phyloP scores from a whole-genome alignment of 2,113 vertebrate species.

The Malaclemys terrapin region DNA sequence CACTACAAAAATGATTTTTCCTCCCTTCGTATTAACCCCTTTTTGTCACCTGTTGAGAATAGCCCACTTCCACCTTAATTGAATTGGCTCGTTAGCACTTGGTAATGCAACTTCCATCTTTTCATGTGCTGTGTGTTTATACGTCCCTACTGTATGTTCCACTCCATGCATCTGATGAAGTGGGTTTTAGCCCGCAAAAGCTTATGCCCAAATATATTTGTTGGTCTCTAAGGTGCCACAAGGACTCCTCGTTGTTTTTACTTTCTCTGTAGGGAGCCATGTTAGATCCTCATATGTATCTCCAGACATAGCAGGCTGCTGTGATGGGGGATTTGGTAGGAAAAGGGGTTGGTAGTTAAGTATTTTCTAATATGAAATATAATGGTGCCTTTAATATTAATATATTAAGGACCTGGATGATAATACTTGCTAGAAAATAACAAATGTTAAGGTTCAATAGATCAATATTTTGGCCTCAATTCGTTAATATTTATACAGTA shows the following conservation, averaged over 20 bases:
- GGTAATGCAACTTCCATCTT: too few species aligned
- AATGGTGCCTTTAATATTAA: background rate
- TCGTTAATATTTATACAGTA: background rate
- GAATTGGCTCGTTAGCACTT: too few species aligned
- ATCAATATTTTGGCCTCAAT: background rate
- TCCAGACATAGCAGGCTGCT: rapidly evolving
- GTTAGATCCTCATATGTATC: background rate
- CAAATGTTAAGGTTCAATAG: background rate
- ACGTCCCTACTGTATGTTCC: too few species aligned
- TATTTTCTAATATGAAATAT: background rate
- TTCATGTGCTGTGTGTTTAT: too few species aligned
- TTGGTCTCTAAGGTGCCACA: too few species aligned
- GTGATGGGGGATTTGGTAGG: background rate
- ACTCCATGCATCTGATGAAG: too few species aligned
- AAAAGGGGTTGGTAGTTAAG: background rate
- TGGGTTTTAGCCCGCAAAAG: too few species aligned
- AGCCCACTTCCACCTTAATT: too few species aligned
- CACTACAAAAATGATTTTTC: too few species aligned
- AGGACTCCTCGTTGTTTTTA: background rate
- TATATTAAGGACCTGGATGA: background rate
- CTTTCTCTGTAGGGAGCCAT: background rate
- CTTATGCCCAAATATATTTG: too few species aligned
- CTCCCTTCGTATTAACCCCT: too few species aligned
- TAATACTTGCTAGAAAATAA: background rate
- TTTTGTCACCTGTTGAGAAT: too few species aligned